These are phyloP conservation scores for Takifugu bimaculatus DNA, from an alignment of 2,113 vertebrate genomes.

Conservation along the genomic window DNA sequence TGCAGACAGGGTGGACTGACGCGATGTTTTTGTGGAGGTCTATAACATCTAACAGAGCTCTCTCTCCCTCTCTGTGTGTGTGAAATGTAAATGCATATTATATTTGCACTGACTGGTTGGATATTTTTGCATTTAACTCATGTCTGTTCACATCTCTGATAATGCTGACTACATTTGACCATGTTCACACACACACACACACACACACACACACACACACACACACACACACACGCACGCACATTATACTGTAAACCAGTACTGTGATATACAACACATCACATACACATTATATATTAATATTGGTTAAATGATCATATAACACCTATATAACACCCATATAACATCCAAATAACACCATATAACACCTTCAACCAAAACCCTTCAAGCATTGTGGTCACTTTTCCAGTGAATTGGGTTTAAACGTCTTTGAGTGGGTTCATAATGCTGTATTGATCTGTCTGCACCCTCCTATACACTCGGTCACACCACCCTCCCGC, in stretches of 20 bases:
- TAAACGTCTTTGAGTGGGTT: neutral
- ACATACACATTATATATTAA: too few relatives aligned
- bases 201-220: constrained; percentile 41
- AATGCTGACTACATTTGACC: constrained; percentile 25
- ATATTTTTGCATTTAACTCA: constrained; percentile 27
- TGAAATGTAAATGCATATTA: constrained; percentile 25
- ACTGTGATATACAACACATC: too few relatives aligned
- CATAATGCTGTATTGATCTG: neutral
- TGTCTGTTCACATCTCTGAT: constrained; percentile 11
- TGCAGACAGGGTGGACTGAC: constrained; percentile 18
- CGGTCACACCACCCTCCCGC: too few relatives aligned
- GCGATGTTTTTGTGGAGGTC: constrained; percentile 6
- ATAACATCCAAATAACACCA: too few relatives aligned
- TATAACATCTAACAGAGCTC: too few relatives aligned
- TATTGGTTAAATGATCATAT: too few relatives aligned
- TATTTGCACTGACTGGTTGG: constrained; percentile 10
- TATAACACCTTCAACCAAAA: too few relatives aligned
- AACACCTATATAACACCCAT: too few relatives aligned
- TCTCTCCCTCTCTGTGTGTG: constrained; percentile 16
- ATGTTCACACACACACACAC: neutral
- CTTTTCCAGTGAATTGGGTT: too few relatives aligned
- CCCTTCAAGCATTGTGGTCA: neutral
- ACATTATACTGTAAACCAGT: too few relatives aligned
- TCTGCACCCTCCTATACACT: constrained; percentile 5
- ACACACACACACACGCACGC: too few relatives aligned